Evolutionary conservation across 2,113 vertebrate species (phyloP).

Genomic region (Edolisoma coerulescens): DNA sequence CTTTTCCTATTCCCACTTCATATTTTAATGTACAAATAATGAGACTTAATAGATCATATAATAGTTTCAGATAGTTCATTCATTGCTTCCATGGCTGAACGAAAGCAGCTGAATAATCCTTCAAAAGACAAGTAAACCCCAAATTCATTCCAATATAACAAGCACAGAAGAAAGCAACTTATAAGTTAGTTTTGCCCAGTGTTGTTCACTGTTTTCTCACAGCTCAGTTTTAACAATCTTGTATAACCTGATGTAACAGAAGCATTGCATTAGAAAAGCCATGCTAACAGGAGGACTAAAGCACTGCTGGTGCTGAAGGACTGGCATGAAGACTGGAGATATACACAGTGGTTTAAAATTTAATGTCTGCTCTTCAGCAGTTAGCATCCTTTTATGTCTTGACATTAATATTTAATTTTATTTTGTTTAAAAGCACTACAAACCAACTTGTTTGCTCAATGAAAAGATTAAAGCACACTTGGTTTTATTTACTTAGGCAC

Average conservation of each 20-base stretch:
- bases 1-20: not conserved
- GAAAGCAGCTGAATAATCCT: not conserved
- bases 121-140: not conserved
- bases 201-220: not conserved
- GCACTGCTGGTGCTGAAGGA: not conserved
- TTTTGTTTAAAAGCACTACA: slow-evolving; percentile 45
- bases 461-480: slow-evolving; percentile 42
- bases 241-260: not conserved
- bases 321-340: not conserved
- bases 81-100: not conserved
- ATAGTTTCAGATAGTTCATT: not conserved
- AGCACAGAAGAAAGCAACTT: not conserved
- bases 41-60: not conserved
- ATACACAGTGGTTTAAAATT: not conserved
- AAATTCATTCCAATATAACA: not conserved
- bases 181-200: not conserved
- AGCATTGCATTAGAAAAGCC: not conserved
- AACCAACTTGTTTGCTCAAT: slow-evolving; percentile 17
- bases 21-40: not conserved
- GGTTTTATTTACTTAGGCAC: slow-evolving; percentile 26
- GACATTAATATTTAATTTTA: slow-evolving; percentile 48
- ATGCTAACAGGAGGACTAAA: not conserved
- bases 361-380: slow-evolving; percentile 23
- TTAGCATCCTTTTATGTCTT: slow-evolving; percentile 15
- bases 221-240: not conserved